Conservation (phyloP, 1,140 invertebrate species). For the Bombus fervidus region DNA sequence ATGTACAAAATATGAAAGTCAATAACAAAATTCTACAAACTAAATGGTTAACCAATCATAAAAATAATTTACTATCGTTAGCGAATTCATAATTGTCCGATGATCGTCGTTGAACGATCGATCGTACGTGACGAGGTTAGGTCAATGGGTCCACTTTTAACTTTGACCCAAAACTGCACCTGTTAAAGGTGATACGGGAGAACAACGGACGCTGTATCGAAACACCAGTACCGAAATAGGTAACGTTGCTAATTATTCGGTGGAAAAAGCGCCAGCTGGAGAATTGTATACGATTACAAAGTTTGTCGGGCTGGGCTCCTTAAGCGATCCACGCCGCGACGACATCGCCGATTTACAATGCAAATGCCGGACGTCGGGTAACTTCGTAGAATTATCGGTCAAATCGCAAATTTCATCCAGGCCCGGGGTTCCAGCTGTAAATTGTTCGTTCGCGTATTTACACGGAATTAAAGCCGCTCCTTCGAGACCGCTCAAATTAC, state of each 20-base stretch:
- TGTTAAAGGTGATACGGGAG: not conserved
- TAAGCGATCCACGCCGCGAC: constrained; percentile 35
- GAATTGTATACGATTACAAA: constrained; percentile 52
- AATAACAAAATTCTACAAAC: too few species aligned
- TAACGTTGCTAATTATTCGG: constrained; percentile 35
- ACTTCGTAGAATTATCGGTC: constrained; percentile 57
- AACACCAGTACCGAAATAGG: not conserved
- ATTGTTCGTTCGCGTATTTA: constrained; percentile 53
- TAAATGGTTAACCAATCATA: too few species aligned
- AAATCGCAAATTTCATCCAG: constrained; percentile 56
- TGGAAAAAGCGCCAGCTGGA: constrained; percentile 31
- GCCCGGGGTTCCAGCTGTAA: constrained; percentile 11
- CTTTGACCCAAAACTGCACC: constrained; percentile 12
- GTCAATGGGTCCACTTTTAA: constrained; percentile 30
- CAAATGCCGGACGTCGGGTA: constrained; percentile 49
- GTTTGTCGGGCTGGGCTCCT: constrained; percentile 43
- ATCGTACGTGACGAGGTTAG: constrained; percentile 1
- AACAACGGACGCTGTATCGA: not conserved
- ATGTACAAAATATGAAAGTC: too few species aligned
- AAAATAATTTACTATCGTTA: too few species aligned
- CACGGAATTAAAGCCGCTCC: constrained; percentile 48
- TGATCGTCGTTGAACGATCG: constrained; percentile 2
- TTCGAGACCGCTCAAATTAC: constrained; percentile 40
- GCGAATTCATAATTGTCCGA: constrained; percentile 8
- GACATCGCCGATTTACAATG: constrained; percentile 60